phyloP scores from a whole-genome alignment of 2,113 vertebrate species.

The Hippocampus abdominalis region DNA sequence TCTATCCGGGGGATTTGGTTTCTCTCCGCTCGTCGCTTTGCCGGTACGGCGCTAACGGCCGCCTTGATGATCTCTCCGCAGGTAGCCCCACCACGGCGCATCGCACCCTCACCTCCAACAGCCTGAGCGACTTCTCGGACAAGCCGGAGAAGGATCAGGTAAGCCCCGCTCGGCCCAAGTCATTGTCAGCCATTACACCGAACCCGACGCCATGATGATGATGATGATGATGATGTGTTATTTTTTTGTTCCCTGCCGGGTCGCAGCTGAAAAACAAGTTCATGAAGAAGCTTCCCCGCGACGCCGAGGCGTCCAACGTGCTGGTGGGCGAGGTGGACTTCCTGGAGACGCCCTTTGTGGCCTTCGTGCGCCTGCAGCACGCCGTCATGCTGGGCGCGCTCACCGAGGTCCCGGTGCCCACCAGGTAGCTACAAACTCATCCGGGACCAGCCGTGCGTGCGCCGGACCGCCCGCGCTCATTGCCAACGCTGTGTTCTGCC shows the following conservation, averaged over 20 bases:
- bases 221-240: too few relatives aligned
- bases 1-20: slow-evolving; percentile 12
- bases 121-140: slow-evolving; percentile 93
- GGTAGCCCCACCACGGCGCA: slow-evolving; percentile 87
- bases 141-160: slow-evolving; percentile 98
- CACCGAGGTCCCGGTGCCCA: slow-evolving; percentile 94
- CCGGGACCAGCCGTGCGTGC: background rate
- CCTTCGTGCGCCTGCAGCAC: slow-evolving; percentile 92
- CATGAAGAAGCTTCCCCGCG: slow-evolving; percentile 96
- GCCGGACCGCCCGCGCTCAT: background rate
- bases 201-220: too few relatives aligned
- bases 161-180: slow-evolving; percentile 25
- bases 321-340: slow-evolving; percentile 96
- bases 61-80: slow-evolving; percentile 50
- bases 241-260: too few relatives aligned
- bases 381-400: slow-evolving; percentile 93
- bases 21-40: background rate
- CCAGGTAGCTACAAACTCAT: slow-evolving; percentile 77
- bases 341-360: slow-evolving; percentile 88
- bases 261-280: slow-evolving; percentile 94
- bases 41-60: background rate
- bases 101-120: slow-evolving; percentile 91
- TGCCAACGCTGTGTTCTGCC: background rate
- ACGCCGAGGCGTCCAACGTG: slow-evolving; percentile 95
- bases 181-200: too few relatives aligned